phyloP scores from a whole-genome alignment of 1,140 invertebrate genomes.

The Diprion similis region DNA sequence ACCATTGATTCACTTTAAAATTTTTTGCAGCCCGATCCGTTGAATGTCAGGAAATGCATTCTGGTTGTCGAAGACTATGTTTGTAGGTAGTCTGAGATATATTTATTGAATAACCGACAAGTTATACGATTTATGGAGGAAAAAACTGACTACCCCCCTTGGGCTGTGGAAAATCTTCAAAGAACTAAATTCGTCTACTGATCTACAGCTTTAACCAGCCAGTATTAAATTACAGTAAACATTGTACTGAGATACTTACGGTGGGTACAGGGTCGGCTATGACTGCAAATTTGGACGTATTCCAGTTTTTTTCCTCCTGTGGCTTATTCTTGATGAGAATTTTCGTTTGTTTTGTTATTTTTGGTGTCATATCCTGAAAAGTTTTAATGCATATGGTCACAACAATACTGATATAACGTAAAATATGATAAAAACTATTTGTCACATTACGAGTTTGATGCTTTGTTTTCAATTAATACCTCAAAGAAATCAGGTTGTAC shows the following conservation, averaged over 20 bases:
- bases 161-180: too few relatives aligned
- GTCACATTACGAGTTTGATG: not conserved
- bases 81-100: too few relatives aligned
- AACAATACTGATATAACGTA: constrained; percentile 1
- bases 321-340: constrained; percentile 54
- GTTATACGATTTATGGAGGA: too few relatives aligned
- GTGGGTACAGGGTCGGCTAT: constrained; percentile 45
- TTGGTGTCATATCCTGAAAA: constrained; percentile 62
- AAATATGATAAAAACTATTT: not conserved
- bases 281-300: constrained; percentile 52
- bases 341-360: constrained; percentile 62
- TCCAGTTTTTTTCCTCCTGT: constrained; percentile 28
- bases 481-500: constrained; percentile 60
- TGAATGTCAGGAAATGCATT: too few relatives aligned
- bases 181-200: too few relatives aligned
- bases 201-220: too few relatives aligned
- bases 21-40: too few relatives aligned
- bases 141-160: too few relatives aligned
- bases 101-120: too few relatives aligned
- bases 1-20: too few relatives aligned
- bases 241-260: constrained; percentile 36
- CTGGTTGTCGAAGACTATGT: too few relatives aligned
- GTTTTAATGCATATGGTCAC: not conserved
- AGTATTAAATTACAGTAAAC: not conserved
- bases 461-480: constrained; percentile 33